Conservation (phyloP, 2,888 invertebrate genomes). For the Phengaris alcon region DNA sequence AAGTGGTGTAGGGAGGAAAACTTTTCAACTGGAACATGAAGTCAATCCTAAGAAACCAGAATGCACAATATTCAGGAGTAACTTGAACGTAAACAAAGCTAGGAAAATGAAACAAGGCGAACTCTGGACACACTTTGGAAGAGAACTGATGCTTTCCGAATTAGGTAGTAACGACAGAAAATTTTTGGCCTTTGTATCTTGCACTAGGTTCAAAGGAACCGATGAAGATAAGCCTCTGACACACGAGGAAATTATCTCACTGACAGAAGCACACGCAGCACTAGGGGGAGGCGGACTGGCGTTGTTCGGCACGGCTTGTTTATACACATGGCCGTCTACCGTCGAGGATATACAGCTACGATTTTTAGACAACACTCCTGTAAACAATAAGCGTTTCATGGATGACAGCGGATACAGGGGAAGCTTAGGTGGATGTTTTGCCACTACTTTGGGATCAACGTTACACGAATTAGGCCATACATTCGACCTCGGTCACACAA, state of each 20-base stretch:
- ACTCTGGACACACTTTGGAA: slow-evolving; percentile 91
- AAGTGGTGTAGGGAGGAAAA: slow-evolving; percentile 86
- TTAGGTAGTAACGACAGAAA: slow-evolving; percentile 85
- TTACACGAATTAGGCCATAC: slow-evolving; percentile 97
- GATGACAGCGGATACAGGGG: slow-evolving; percentile 96
- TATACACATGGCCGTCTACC: slow-evolving; percentile 92
- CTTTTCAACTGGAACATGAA: slow-evolving; percentile 88
- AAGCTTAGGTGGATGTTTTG: slow-evolving; percentile 91
- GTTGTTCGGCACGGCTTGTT: slow-evolving; percentile 92
- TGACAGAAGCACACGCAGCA: slow-evolving; percentile 91
- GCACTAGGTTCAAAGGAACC: slow-evolving; percentile 87
- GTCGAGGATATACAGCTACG: slow-evolving; percentile 83
- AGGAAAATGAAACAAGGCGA: slow-evolving; percentile 86
- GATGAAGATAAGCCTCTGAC: slow-evolving; percentile 81
- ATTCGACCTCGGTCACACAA: slow-evolving; percentile 95
- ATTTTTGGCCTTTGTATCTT: slow-evolving; percentile 93
- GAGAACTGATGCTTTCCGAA: slow-evolving; percentile 88
- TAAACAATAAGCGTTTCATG: slow-evolving; percentile 87
- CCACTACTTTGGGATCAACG: slow-evolving; percentile 93
- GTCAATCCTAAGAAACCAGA: slow-evolving; percentile 77
- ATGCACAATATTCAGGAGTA: slow-evolving; percentile 87
- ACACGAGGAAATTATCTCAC: slow-evolving; percentile 83
- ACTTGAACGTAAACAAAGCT: slow-evolving; percentile 84
- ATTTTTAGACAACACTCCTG: slow-evolving; percentile 73
- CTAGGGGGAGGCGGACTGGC: slow-evolving; percentile 95